Percentiles rank a stretch among this genome's conserved stretches.
Evolutionary conservation across 2,113 vertebrate species (phyloP).

Genomic region (Notarius lentiginosus): DNA sequence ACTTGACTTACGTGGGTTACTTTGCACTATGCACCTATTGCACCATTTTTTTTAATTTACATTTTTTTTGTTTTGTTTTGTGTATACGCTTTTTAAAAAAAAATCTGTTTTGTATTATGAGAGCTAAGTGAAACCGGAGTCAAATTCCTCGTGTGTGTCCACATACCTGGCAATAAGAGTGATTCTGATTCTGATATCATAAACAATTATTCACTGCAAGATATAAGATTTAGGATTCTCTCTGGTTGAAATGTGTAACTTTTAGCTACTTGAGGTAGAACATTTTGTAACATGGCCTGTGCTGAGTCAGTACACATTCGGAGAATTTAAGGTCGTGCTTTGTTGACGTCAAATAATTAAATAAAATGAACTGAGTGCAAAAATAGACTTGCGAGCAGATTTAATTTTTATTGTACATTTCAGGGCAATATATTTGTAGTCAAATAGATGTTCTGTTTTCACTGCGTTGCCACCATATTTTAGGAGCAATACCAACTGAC

Average conservation of each 20-base stretch:
- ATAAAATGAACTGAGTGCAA: not conserved
- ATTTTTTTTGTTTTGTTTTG: no score
- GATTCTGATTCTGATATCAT: no score
- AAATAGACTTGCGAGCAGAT: not conserved
- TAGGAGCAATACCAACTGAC: not conserved
- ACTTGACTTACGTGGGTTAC: no score
- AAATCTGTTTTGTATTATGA: no score
- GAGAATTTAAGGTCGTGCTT: not conserved
- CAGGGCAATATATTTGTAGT: not conserved
- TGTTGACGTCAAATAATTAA: not conserved
- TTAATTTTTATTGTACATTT: not conserved
- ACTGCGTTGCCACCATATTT: not conserved
- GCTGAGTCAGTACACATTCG: not conserved
- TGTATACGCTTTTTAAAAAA: no score
- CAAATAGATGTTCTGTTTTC: not conserved
- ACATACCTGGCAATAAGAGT: no score
- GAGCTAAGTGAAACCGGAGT: no score
- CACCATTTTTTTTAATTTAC: no score
- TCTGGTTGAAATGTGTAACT: not conserved
- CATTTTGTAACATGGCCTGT: not conserved
- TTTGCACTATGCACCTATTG: no score
- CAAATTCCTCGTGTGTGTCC: no score
- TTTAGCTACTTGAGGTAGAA: not conserved
- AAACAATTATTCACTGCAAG: not conserved
- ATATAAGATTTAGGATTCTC: not conserved